Evolutionary conservation across 2,888 invertebrate genomes (phyloP), one percentile per base, ranked within the genome.

Genomic region (Andrena dorsata): DNA sequence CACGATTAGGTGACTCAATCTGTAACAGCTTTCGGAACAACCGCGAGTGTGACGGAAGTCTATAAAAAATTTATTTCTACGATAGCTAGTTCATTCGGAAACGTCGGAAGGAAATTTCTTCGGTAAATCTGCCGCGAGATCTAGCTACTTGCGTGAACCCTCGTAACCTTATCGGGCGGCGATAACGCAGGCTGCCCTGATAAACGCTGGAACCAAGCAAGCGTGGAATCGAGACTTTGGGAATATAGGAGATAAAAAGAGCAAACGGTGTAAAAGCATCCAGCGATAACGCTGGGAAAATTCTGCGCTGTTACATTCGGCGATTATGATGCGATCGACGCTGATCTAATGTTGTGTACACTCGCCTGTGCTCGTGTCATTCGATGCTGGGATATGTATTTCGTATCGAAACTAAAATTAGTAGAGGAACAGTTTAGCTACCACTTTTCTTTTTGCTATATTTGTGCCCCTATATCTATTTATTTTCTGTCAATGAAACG

Each of bases 271-370:
- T 10, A 28, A 35, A 70, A 63, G 32, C 53, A 10, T 28, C 20
- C 16, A 10, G 41, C 47, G 30, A 49, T 51, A 78, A 70, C 49
- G 7, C 83, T 82, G 82, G 83, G 85, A 87, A 87, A 90, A 10
- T 76, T 23, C 72, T 32, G 78, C 69, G 75, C 76, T 70, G 76
- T 80, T 86, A 76, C 82, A 82, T 88, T 87, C 84, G 86, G 85
- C 81, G 88, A 86, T 90, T 73, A 77, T 69, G 60, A 58, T 70
- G 78, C 58, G 58, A 78, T 85, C 68, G 63, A 80, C 84, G 81
- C 41, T 60, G 74, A 74, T 76, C 28, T 79, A 85, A 82, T 78
- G 81, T 85, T 82, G 70, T 53, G 60, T 41, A 32, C 47, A 49
- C 53, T 72, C 70, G 47, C 58, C 51, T 69, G 53, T 78, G 65